phyloP scores from a whole-genome alignment of 2,113 vertebrate genomes.

The Dicrurus megarhynchus region DNA sequence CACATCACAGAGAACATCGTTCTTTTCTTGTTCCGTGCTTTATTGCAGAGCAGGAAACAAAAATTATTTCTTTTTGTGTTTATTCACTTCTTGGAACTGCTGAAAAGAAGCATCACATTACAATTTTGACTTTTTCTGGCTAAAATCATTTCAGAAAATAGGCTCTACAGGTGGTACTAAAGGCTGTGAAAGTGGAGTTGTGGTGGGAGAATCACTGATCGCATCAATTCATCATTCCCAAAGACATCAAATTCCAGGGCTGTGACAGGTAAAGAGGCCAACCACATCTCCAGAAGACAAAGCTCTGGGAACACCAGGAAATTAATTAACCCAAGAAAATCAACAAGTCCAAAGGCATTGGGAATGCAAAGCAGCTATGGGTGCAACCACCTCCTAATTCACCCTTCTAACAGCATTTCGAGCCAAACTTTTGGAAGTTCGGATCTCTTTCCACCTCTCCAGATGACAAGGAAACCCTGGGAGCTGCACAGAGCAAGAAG shows the following conservation, averaged over 20 bases:
- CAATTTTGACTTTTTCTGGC: not conserved
- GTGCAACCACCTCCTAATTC: not conserved
- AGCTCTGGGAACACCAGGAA: not conserved
- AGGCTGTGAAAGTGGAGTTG: not conserved
- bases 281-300: not conserved
- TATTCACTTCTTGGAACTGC: not conserved
- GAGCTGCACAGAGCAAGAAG: not conserved
- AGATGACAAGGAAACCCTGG: not conserved
- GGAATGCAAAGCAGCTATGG: not conserved
- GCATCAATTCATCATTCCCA: not conserved
- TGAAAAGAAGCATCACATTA: not conserved
- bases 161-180: not conserved
- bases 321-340: not conserved
- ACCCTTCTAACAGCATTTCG: not conserved
- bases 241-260: not conserved
- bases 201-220: not conserved
- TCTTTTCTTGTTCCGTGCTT: not conserved
- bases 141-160: not conserved
- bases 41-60: constrained; percentile 9
- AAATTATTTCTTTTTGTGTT: not conserved
- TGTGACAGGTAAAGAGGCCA: not conserved
- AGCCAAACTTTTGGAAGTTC: not conserved
- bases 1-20: not conserved
- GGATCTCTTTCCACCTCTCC: not conserved
- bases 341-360: not conserved